Evolutionary conservation across 2,888 invertebrate genomes (phyloP).

Genomic region (Doris montereyensis): DNA sequence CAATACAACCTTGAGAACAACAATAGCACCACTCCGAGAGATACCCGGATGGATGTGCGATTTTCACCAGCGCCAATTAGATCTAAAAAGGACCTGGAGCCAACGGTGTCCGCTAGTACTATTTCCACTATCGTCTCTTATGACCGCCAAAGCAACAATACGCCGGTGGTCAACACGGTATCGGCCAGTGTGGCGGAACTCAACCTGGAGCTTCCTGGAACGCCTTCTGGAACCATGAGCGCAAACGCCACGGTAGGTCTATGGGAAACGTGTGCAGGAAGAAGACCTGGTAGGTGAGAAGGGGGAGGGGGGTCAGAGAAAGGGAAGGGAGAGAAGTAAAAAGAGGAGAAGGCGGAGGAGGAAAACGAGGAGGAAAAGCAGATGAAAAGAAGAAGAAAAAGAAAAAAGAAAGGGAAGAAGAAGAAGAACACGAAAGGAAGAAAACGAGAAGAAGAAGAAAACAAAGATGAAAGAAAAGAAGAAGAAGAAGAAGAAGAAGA

Average conservation of each 20-base stretch:
- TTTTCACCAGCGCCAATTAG: not conserved
- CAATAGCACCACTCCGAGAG: not conserved
- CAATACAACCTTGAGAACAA: not conserved
- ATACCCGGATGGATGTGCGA: not conserved
- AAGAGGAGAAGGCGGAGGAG: slow-evolving; percentile 22
- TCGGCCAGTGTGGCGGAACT: slow-evolving; percentile 51
- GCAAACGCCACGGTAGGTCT: too few species aligned
- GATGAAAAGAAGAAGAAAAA: slow-evolving; percentile 13
- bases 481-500: too few species aligned
- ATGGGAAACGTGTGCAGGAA: too few species aligned
- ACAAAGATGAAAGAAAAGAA: not conserved
- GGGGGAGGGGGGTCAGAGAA: too few species aligned
- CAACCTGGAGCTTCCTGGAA: slow-evolving; percentile 50
- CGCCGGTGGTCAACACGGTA: slow-evolving; percentile 51
- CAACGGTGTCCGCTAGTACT: not conserved
- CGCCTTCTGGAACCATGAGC: too few species aligned
- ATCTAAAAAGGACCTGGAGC: not conserved
- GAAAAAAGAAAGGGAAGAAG: not conserved
- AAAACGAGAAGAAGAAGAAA: not conserved
- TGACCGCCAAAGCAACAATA: not conserved
- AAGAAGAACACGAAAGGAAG: not conserved
- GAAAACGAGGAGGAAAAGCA: slow-evolving; percentile 13
- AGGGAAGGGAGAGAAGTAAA: slow-evolving; percentile 11
- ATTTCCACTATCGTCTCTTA: not conserved
- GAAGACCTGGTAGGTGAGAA: too few species aligned